Evolutionary conservation across 1,140 invertebrate genomes (phyloP), one percentile per base, ranked within the genome.

Genomic region (Drosophila tropicalis): DNA sequence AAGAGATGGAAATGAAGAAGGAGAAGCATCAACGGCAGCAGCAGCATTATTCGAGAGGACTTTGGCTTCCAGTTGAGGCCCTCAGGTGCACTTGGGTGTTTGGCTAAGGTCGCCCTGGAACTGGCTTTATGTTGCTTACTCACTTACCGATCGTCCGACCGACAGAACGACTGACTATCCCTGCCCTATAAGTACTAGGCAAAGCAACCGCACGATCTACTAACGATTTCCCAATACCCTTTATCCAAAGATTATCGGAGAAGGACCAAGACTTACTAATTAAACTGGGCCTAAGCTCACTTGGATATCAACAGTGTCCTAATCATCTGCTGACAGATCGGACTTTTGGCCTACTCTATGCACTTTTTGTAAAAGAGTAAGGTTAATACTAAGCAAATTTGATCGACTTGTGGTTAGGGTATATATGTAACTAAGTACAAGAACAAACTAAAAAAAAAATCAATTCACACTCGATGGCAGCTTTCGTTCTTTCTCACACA

Each of bases 381-480:
- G 5, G 29, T 22, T 22, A 1, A 22, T 22, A 3, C 22, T 1
- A 22, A 3, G 22, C 22, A 22, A 22, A 22, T 22, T 22, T 22
- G 1, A 22, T 22, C 22, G 22, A 12, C 15, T 2, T 44, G n/a
- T 17, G 6, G 17, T 47, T 47, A 44, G 6, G 10, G 34, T 32
- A 39, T 32, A 12, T 17, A 39, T 32, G 6, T 17, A 15, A 62
- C 41, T n/a, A 32, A 13, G 36, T 39, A 39, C 36, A 13, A 39
- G 12, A 44, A 12, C 13, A 62, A 19, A 44, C 10, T 54, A 67
- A 44, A n/a, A 44, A 41, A 39, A 39, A 90, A 91, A 91, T 90
- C 89, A 90, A 90, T 90, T 90, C 89, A 87, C 89, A 90, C 89
- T 90, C 84, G 77, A 89, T 81, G 81, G 47, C 69, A 63, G 75